Percentiles rank a stretch among this genome's conserved stretches.
These are phyloP conservation scores for Drosophila ercepeae DNA, from an alignment of 1,140 invertebrate species.

Conservation along the genomic window DNA sequence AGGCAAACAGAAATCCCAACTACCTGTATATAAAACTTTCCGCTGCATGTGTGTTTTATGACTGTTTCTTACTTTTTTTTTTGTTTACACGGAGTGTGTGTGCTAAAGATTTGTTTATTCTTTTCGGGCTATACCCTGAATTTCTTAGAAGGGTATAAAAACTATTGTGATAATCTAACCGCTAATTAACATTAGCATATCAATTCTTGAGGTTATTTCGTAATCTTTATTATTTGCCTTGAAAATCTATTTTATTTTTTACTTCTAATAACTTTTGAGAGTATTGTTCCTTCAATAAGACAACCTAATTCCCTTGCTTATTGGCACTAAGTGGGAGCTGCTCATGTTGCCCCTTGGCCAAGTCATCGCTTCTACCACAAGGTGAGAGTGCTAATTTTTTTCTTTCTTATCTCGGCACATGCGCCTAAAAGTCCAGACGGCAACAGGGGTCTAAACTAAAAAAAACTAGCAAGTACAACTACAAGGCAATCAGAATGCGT, in stretches of 20 bases:
- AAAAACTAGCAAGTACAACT: constrained; percentile 16
- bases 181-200: no score
- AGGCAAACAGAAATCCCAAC: constrained; percentile 21
- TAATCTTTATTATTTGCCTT: no score
- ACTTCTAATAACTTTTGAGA: neutral
- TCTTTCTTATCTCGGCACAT: constrained; percentile 61
- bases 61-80: constrained; percentile 27
- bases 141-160: neutral
- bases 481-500: constrained; percentile 46
- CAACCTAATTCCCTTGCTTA: constrained; percentile 9
- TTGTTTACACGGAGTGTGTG: constrained; percentile 39
- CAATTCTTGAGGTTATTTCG: no score
- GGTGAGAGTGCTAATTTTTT: constrained; percentile 60
- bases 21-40: constrained; percentile 60
- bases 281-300: neutral
- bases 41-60: constrained; percentile 46
- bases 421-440: constrained; percentile 34
- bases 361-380: constrained; percentile 7
- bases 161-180: neutral
- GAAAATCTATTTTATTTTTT: no score
- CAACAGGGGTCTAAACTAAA: constrained; percentile 19
- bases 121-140: constrained; percentile 18
- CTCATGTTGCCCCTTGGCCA: constrained; percentile 15
- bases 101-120: constrained; percentile 34
- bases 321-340: constrained; percentile 19